phyloP scores from a whole-genome alignment of 2,113 vertebrate genomes.

The Camarhynchus parvulus region DNA sequence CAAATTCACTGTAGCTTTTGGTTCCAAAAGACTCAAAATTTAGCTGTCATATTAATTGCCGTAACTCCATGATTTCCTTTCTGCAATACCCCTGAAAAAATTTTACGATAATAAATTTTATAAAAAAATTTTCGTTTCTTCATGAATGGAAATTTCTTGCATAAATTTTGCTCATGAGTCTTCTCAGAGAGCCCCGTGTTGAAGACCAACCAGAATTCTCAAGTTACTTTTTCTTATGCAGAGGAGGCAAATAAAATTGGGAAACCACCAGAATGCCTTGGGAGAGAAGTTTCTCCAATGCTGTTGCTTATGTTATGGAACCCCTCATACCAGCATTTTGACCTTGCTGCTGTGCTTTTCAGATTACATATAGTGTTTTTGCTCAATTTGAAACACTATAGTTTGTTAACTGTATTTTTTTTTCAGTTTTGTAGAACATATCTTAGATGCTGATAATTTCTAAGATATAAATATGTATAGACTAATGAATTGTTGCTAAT shows the following conservation, averaged over 20 bases:
- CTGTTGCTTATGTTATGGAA: fast-evolving
- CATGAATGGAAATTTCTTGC: not conserved
- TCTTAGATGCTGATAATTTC: not conserved
- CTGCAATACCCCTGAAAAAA: not conserved
- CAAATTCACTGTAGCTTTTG: not conserved
- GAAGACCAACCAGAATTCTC: not conserved
- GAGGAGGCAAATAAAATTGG: not conserved
- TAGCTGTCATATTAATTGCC: not conserved
- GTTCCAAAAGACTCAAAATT: not conserved
- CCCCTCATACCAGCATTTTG: fast-evolving
- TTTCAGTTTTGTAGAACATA: not conserved
- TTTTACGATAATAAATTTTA: not conserved
- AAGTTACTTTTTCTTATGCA: not conserved
- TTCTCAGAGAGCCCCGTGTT: not conserved
- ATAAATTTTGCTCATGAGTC: not conserved
- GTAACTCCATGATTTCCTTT: not conserved
- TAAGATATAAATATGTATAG: not conserved
- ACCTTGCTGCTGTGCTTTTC: not conserved
- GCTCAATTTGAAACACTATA: not conserved
- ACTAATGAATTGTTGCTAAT: not conserved
- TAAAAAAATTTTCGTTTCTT: not conserved
- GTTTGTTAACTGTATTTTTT: too few species aligned
- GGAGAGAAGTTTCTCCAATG: not conserved
- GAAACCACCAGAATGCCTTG: not conserved
- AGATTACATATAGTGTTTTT: not conserved